Evolutionary conservation across 2,797 vertebrate genomes (phyloP), one percentile per base, ranked within the genome.

Genomic region (Sebastes steindachneri): DNA sequence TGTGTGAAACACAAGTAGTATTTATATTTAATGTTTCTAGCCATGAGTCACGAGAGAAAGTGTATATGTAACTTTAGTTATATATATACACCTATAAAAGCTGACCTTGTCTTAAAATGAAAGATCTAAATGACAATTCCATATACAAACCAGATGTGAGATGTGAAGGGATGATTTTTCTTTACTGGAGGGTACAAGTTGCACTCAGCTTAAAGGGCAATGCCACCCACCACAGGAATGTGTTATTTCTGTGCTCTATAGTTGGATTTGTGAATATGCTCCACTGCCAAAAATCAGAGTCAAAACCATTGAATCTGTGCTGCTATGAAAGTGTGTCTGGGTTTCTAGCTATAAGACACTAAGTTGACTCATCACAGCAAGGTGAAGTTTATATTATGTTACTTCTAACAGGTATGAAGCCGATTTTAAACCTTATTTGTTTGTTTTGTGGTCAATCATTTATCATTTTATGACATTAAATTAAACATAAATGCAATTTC

Each of bases 21-120:
- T 89, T 92, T 91, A 88, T 82, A 86, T 82, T 85, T 77, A 75
- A 77, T 79, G 74, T 86, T 89, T 89, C 41, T 25, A 31, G 45
- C 53, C 54, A n/a, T 68, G 80, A 82, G 77, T 88, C 73, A 80
- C 59, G 66, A 76, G 68, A 88, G 89, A 84, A 87, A 84, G 77
- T 85, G 69, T 76, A 21, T 74, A 63, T 76, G 71, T 75, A 59
- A 66, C 72, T 70, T 53, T 1, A 68, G 53, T 64, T 68, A 57
- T 15, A 57, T 28, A 28, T 21, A 37, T 35, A 35, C 21, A 71
- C 80, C 77, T 59, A 53, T 55, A 77, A 80, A 79, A 68, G 58
- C 65, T 60, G 77, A 85, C 68, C 33, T 54, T 57, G 83, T 75
- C 73, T 85, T 55, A 28, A 60, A 82, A 83, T 75, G 60, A 82